Base-by-base conservation (phyloP, 2,888 invertebrate genomes). In the Bhutanitis thaidina region DNA sequence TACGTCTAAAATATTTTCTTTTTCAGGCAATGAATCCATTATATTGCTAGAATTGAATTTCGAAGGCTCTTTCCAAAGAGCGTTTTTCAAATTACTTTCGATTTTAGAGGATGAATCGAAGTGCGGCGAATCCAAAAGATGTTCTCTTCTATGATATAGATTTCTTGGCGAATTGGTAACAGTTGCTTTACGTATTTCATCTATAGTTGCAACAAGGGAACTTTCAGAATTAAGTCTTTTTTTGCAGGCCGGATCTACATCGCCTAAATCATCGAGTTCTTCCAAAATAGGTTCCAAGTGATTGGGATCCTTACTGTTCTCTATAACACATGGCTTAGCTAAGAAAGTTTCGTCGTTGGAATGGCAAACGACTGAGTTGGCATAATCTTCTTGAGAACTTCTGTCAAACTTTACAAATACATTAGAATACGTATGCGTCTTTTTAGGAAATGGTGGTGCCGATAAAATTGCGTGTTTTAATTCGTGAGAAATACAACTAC, bases 131-230 rank as follows among this genome's bases (percentile, higher is more conserved):
- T 87, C 81, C 89, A 90, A 91, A 32, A 86, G 74, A 47, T 84
- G 77, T 55, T 91, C 91, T 39, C 90, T 81, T 55, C 91, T 80
- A 48, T 91, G 90, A 65, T 90, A 92, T 50, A 91, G 73, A 64
- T 90, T 90, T 62, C 90, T 82, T 4, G 91, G 92, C 3, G 91
- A 91, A 67, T 91, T 91, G 13, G 90, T 90, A 0, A 84, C 85
- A 2, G 91, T 90, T 35, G 88, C 90, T 61, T 90, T 91, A 37
- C 92, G 79, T 35, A 92, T 92, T 77, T 92, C 92, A 65, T 92
- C 92, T 53, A 92, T 92, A 1, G 92, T 92, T 9, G 91, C 92
- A 7, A 92, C 92, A 7, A 92, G 72, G 7, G 92, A 91, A 67
- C 92, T 92, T 65, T 91, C 91, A 16, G 90, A 90, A 65, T 84